These are phyloP conservation scores for Pteropus rufus DNA, from an alignment of 2,797 vertebrate species.

Conservation along the genomic window DNA sequence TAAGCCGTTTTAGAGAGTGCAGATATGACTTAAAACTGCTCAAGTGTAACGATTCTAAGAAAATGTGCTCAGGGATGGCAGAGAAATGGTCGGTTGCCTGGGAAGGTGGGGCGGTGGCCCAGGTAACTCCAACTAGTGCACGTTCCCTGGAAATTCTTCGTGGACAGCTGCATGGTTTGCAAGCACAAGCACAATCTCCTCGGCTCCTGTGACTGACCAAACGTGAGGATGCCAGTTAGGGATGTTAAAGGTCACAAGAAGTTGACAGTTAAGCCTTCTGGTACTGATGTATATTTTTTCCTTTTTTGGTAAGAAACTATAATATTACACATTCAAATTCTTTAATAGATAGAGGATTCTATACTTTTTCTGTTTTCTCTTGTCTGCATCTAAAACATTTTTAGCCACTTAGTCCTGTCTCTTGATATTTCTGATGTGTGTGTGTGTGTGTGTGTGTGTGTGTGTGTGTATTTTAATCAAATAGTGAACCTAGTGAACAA, in stretches of 20 bases:
- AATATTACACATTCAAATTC: background rate
- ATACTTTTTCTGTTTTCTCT: background rate
- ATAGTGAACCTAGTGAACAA: background rate
- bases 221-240: background rate
- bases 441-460: no score
- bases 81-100: background rate
- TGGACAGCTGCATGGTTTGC: background rate
- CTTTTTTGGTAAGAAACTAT: background rate
- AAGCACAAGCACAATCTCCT: background rate
- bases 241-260: background rate
- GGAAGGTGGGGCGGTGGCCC: background rate
- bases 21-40: background rate
- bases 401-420: background rate
- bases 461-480: no score
- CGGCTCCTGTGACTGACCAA: background rate
- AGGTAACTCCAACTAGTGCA: background rate
- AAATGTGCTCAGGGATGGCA: background rate
- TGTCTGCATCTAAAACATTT: background rate
- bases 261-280: background rate
- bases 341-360: background rate
- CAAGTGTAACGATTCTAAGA: background rate
- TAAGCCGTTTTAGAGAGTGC: background rate
- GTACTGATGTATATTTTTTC: no score
- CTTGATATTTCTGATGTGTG: no score
- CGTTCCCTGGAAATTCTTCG: background rate